Evolutionary conservation across 2,888 invertebrate species (phyloP).

Genomic region (Meiosimyza platycephala): DNA sequence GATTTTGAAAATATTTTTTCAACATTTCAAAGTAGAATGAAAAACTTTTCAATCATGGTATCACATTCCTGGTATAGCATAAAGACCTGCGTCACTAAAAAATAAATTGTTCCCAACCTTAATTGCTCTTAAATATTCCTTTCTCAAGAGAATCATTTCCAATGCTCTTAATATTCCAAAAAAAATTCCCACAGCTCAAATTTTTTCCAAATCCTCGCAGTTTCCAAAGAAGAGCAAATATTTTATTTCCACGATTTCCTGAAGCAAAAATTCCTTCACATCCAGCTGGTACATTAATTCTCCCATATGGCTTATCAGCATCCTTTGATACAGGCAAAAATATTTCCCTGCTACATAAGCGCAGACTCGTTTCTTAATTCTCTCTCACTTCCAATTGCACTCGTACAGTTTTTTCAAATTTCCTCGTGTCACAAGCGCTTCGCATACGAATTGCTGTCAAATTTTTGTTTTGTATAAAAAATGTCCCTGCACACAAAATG

Average conservation of each 20-base stretch:
- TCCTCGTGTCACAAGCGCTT: not conserved
- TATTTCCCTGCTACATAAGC: not conserved
- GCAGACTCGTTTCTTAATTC: not conserved
- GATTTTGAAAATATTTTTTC: too few species aligned
- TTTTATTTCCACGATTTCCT: not conserved
- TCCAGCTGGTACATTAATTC: too few species aligned
- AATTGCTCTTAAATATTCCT: not conserved
- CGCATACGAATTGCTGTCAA: too few species aligned
- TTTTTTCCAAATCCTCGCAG: not conserved
- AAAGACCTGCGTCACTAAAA: slow-evolving; percentile 28
- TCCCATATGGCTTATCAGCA: too few species aligned
- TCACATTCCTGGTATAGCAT: too few species aligned
- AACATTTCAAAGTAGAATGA: too few species aligned
- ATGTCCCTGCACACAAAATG: slow-evolving; percentile 14
- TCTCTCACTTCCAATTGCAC: not conserved
- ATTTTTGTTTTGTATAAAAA: not conserved
- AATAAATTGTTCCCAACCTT: not conserved
- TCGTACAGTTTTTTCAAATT: not conserved
- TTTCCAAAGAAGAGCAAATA: not conserved
- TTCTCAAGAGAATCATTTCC: not conserved
- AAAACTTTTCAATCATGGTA: too few species aligned
- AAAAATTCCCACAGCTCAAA: not conserved
- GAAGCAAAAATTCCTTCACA: too few species aligned
- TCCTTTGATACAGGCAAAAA: too few species aligned
- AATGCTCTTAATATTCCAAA: not conserved